Conservation (phyloP, 2,888 invertebrate species). For the Epistrophe grossulariae region DNA sequence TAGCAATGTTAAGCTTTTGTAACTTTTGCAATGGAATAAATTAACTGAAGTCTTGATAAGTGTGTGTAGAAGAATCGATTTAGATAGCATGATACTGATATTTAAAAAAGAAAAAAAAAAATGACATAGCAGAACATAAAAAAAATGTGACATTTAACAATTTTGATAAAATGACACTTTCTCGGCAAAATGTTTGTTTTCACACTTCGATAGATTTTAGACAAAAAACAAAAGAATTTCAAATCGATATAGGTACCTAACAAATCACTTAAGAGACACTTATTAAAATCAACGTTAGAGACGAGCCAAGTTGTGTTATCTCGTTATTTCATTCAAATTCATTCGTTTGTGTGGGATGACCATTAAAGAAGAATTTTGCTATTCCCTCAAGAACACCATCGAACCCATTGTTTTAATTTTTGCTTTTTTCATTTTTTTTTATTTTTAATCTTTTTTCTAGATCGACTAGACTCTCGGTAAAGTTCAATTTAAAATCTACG, state of each 20-base stretch:
- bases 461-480: no score
- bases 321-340: no score
- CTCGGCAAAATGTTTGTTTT: background rate
- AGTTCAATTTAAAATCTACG: no score
- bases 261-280: background rate
- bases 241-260: background rate
- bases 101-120: background rate
- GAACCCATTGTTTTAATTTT: no score
- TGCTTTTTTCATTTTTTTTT: no score
- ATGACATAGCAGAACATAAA: background rate
- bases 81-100: constrained; percentile 7
- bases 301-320: no score
- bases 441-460: no score
- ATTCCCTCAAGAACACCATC: no score
- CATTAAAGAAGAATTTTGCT: no score
- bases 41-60: constrained; percentile 23
- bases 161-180: constrained; percentile 13
- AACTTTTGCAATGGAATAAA: constrained; percentile 43
- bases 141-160: constrained; percentile 11
- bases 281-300: no score
- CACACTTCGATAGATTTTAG: background rate
- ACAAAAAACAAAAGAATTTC: background rate
- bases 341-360: no score
- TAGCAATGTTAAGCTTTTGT: constrained; percentile 46
- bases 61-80: constrained; percentile 9